A percentile compares a stretch with the other conserved stretches of the same genome.
Evolutionary conservation across 1,140 invertebrate genomes (phyloP).

Genomic region (Psilanteris sp.): DNA sequence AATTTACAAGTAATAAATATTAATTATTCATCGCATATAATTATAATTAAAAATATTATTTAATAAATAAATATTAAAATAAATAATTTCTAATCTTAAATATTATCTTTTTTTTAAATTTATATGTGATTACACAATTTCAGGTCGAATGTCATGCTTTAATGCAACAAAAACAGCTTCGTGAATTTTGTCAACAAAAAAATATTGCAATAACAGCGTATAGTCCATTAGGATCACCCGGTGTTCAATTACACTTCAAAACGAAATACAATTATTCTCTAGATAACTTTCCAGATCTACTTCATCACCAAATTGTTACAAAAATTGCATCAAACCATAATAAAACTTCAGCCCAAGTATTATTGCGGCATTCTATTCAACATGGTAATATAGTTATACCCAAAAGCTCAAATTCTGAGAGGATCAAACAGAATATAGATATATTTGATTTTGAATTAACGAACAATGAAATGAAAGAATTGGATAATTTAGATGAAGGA

Average conservation of each 20-base stretch:
- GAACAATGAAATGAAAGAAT: constrained; percentile 78
- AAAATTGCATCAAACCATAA: constrained; percentile 85
- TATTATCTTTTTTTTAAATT: too few relatives aligned
- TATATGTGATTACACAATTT: constrained; percentile 1
- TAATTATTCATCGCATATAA: too few relatives aligned
- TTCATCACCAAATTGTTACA: constrained; percentile 85
- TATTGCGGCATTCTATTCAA: constrained; percentile 88
- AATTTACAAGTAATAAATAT: constrained; percentile 84
- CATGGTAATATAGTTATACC: constrained; percentile 88
- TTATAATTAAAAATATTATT: too few relatives aligned
- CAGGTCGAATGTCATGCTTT: constrained; percentile 91
- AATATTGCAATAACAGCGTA: constrained; percentile 90
- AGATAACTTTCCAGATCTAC: constrained; percentile 84
- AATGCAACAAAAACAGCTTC: constrained; percentile 88
- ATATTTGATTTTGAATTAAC: constrained; percentile 82
- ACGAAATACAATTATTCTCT: constrained; percentile 80
- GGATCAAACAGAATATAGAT: constrained; percentile 85
- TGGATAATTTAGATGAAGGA: constrained; percentile 81
- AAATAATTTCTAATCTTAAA: too few relatives aligned
- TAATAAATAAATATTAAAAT: too few relatives aligned
- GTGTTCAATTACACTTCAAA: constrained; percentile 75
- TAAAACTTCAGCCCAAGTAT: constrained; percentile 85
- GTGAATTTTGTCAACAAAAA: constrained; percentile 86
- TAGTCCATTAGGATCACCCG: constrained; percentile 89
- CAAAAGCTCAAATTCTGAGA: constrained; percentile 87